phyloP scores from a whole-genome alignment of 2,888 invertebrate genomes.

The Agrotis segetum region DNA sequence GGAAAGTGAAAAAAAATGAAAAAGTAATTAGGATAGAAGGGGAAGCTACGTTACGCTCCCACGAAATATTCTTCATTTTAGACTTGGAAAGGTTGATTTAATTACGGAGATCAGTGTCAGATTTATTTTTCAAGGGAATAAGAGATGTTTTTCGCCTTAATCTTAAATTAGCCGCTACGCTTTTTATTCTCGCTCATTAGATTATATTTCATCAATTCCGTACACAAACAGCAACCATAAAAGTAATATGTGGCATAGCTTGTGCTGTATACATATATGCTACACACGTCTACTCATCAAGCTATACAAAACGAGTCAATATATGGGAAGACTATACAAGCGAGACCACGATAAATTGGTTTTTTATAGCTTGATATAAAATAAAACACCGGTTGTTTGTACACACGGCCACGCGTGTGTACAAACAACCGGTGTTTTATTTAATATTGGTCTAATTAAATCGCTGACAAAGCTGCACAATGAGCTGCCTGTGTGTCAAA shows the following conservation, averaged over 20 bases:
- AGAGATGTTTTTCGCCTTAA: conserved; percentile 1
- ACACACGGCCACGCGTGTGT: too few species aligned
- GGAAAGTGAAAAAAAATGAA: conserved; percentile 57
- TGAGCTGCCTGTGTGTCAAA: conserved; percentile 37
- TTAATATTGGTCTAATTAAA: conserved; percentile 60
- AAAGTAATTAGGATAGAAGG: conserved; percentile 61
- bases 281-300: too few species aligned
- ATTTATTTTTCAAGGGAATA: conserved; percentile 25
- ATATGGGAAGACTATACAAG: too few species aligned
- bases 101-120: conserved; percentile 46
- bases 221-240: neutral
- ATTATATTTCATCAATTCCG: neutral
- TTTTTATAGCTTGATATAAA: too few species aligned
- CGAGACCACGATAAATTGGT: too few species aligned
- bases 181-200: conserved; percentile 6
- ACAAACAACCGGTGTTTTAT: conserved; percentile 59
- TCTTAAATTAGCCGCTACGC: neutral
- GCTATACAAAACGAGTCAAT: too few species aligned
- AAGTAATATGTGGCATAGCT: conserved; percentile 24
- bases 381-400: too few species aligned
- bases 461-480: conserved; percentile 38
- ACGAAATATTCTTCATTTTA: conserved; percentile 40
- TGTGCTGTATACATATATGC: neutral
- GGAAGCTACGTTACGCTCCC: conserved; percentile 40
- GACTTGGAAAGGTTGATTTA: conserved; percentile 47